Evolutionary conservation across 2,113 vertebrate genomes (phyloP).

Genomic region (Emydocephalus ijimae): DNA sequence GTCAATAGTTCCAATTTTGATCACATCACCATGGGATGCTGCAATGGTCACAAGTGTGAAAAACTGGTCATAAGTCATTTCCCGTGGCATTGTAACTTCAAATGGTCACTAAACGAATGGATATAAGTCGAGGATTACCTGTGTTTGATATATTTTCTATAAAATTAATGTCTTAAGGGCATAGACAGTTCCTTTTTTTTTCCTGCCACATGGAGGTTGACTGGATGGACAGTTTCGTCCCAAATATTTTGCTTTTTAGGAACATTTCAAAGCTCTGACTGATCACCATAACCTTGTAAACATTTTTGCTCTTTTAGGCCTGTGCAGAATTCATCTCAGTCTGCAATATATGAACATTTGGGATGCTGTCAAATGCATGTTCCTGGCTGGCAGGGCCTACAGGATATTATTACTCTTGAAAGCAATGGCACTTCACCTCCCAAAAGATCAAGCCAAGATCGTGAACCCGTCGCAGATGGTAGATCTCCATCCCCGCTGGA

Average conservation of each 20-base stretch:
- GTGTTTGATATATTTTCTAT: not conserved
- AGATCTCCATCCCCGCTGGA: slow-evolving; percentile 22
- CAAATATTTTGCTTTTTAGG: not conserved
- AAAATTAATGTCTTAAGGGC: not conserved
- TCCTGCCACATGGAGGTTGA: not conserved
- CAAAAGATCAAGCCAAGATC: slow-evolving; percentile 32
- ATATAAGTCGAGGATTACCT: not conserved
- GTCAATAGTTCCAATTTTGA: not conserved
- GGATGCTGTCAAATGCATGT: slow-evolving; percentile 17
- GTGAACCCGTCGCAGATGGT: slow-evolving; percentile 25
- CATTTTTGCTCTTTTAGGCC: slow-evolving; percentile 39
- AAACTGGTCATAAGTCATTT: not conserved
- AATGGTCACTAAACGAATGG: not conserved
- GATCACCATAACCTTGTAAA: not conserved
- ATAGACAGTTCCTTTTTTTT: too few relatives aligned
- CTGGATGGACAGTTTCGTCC: not conserved
- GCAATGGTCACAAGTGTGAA: not conserved
- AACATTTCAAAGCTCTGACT: not conserved
- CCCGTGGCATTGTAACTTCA: not conserved
- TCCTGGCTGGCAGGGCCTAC: slow-evolving; percentile 19
- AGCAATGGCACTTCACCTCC: slow-evolving; percentile 15
- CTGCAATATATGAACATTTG: not conserved
- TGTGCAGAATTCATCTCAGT: not conserved
- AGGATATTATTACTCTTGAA: not conserved
- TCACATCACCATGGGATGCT: not conserved